These are phyloP conservation scores for Acanthococcus lagerstroemiae DNA, from an alignment of 2,888 invertebrate species.

Conservation along the genomic window DNA sequence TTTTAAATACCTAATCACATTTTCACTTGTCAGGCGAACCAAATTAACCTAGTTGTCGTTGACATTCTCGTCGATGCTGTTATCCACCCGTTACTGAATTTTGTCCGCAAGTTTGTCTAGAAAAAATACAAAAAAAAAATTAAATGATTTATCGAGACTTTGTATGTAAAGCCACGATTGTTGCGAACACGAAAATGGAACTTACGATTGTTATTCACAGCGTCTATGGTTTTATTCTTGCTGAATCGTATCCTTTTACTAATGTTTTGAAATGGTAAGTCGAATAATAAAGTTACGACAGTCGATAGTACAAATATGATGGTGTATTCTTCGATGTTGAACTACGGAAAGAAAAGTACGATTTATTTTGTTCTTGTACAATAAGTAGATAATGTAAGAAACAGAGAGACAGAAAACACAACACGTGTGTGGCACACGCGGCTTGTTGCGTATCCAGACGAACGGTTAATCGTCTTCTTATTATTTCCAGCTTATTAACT, in stretches of 20 bases:
- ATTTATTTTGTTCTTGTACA: too few relatives aligned
- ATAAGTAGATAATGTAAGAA: too few relatives aligned
- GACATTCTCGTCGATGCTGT: too few relatives aligned
- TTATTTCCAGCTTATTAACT: too few relatives aligned
- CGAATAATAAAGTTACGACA: conserved; percentile 52
- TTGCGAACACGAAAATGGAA: background rate
- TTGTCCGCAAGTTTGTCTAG: background rate
- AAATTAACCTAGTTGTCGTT: too few relatives aligned
- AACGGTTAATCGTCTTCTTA: too few relatives aligned
- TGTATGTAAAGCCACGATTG: background rate
- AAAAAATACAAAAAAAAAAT: background rate
- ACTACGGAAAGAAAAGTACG: conserved; percentile 41
- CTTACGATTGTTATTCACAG: background rate
- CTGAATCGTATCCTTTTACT: conserved; percentile 26
- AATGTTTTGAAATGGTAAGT: conserved; percentile 58
- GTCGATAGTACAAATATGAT: conserved; percentile 50
- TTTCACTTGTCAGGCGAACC: too few relatives aligned
- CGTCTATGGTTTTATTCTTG: background rate
- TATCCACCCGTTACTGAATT: background rate
- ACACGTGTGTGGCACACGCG: too few relatives aligned
- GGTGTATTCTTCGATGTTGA: conserved; percentile 51
- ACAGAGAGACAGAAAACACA: too few relatives aligned
- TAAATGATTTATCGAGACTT: background rate
- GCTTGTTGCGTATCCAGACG: too few relatives aligned
- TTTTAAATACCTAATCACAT: too few relatives aligned